Percentiles rank a stretch among this genome's conserved stretches.
phyloP scores from a whole-genome alignment of 2,113 vertebrate genomes.

The Chlorodrepanis virens region DNA sequence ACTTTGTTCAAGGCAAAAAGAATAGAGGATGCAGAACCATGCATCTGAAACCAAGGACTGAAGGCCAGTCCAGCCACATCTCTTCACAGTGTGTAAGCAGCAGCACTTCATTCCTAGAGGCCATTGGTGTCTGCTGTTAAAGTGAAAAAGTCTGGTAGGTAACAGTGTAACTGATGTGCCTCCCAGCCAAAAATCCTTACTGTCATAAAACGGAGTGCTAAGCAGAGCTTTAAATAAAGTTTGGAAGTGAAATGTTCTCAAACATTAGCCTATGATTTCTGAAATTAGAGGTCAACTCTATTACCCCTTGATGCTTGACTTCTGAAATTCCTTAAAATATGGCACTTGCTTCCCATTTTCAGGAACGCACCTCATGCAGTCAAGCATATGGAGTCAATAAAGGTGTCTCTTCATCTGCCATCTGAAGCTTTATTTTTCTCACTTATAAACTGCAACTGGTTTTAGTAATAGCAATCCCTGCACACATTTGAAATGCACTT shows the following conservation, averaged over 20 bases:
- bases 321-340: constrained; percentile 63
- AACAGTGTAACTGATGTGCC: neutral
- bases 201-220: constrained; percentile 52
- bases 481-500: constrained; percentile 37
- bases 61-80: neutral
- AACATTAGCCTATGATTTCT: constrained; percentile 47
- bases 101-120: neutral
- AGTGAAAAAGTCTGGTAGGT: neutral
- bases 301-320: constrained; percentile 59
- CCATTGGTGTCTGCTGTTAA: neutral
- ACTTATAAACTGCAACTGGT: constrained; percentile 22
- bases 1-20: neutral
- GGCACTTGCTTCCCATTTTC: constrained; percentile 44
- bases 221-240: constrained; percentile 66
- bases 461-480: constrained; percentile 16
- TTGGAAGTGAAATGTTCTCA: constrained; percentile 51
- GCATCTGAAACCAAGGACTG: neutral
- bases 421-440: constrained; percentile 53
- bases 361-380: constrained; percentile 3
- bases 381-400: constrained; percentile 44
- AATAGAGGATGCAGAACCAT: neutral
- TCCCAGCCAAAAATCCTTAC: neutral
- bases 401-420: constrained; percentile 46
- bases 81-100: neutral
- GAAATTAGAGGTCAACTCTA: constrained; percentile 68